A percentile compares a stretch with the other conserved stretches of the same genome.
phyloP scores from a whole-genome alignment of 1,140 invertebrate genomes.

The Sipha flava region DNA sequence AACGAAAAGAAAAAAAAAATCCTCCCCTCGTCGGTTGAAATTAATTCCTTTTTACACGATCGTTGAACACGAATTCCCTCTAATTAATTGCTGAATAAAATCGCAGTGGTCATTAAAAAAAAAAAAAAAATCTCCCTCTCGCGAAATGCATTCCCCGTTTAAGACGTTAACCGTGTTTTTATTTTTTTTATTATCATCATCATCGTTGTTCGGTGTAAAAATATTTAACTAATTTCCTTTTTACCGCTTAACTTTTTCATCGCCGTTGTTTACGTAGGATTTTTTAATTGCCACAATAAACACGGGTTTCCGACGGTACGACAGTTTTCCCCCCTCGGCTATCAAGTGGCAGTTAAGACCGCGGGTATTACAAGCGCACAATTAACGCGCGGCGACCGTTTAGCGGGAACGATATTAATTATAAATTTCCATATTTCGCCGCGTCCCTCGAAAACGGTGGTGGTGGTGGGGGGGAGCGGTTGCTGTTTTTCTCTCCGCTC shows the following conservation, averaged over 20 bases:
- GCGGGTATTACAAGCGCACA: slow-evolving; percentile 5
- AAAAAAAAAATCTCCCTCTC: slow-evolving; percentile 5
- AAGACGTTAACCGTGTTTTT: neutral
- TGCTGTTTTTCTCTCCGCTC: too few relatives aligned
- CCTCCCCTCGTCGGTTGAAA: neutral
- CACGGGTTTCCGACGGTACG: neutral
- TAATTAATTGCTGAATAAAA: slow-evolving; percentile 21
- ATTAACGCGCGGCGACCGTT: slow-evolving; percentile 13
- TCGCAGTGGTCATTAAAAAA: slow-evolving; percentile 11
- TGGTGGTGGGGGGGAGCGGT: neutral
- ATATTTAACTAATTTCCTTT: neutral
- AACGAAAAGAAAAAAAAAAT: neutral
- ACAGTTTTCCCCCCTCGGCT: neutral
- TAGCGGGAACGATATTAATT: neutral
- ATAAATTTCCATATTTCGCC: slow-evolving; percentile 7
- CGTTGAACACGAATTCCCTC: neutral
- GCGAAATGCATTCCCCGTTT: neutral
- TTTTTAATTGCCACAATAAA: slow-evolving; percentile 28
- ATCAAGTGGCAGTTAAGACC: neutral
- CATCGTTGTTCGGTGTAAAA: slow-evolving; percentile 3
- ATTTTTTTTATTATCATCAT: neutral
- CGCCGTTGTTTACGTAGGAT: neutral
- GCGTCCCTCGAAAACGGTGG: too few relatives aligned
- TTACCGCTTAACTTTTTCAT: neutral
- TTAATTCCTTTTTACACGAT: slow-evolving; percentile 21